These are phyloP conservation scores for Prinia subflava DNA, from an alignment of 2,113 vertebrate genomes.

Conservation along the genomic window DNA sequence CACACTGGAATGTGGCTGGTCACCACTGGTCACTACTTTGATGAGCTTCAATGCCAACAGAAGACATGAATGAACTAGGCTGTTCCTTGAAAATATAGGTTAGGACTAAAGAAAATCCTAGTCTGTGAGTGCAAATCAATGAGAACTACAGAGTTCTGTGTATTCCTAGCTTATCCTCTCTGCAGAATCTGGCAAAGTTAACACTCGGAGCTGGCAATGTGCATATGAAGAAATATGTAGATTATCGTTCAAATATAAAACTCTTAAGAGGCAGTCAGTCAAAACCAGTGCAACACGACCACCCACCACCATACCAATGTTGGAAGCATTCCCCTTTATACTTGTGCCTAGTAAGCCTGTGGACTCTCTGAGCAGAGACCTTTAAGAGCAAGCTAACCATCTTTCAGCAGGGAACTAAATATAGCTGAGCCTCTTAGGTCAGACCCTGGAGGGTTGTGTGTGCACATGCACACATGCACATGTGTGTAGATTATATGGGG, in stretches of 20 bases:
- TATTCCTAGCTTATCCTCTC: not conserved
- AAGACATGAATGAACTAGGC: not conserved
- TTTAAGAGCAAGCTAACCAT: not conserved
- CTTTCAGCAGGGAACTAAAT: not conserved
- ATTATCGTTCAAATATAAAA: not conserved
- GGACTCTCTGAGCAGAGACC: not conserved
- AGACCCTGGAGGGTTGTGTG: not conserved
- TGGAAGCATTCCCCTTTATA: not conserved
- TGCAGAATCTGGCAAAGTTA: not conserved
- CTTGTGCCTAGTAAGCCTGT: not conserved
- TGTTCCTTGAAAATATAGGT: not conserved
- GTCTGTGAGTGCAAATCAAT: not conserved
- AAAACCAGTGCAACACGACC: not conserved
- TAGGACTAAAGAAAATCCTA: not conserved
- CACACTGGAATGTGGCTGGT: not conserved
- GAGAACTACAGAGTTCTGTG: not conserved
- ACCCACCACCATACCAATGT: not conserved
- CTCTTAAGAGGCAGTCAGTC: not conserved
- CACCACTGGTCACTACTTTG: rapidly evolving
- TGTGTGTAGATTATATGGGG: not conserved
- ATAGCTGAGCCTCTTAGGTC: not conserved
- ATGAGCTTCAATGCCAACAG: not conserved
- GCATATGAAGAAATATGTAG: not conserved
- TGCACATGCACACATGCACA: rapidly evolving
- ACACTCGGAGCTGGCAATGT: not conserved